Evolutionary conservation across 2,797 vertebrate species (phyloP), one percentile per base, ranked within the genome.

Genomic region (Oreochromis grahami): DNA sequence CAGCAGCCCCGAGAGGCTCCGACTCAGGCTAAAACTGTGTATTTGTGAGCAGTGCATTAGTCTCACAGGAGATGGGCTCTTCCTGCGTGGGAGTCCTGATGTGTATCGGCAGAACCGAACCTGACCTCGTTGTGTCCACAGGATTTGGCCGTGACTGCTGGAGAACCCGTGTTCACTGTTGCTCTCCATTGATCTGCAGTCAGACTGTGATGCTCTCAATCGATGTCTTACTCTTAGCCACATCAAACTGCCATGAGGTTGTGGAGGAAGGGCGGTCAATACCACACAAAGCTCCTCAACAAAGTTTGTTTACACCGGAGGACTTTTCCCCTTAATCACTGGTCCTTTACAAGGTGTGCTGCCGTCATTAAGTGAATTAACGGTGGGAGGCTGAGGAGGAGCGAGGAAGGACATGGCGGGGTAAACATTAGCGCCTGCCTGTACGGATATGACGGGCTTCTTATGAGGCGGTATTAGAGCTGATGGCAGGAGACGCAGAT

Each of bases 401-500:
- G 77, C n/a, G 48, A 60, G 13, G 79, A 34, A 74, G 78, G 87
- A 82, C 51, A 10, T 2, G 82, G 85, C 74, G 65, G 84, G 85
- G 82, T 86, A 87, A 92, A 92, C 92, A 92, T 86, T 82, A 84
- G 84, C 81, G 53, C 87, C 91, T 92, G 91, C 84, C 91, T 53
- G 68, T 12, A 63, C 17, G 14, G 86, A 87, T 85, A 91, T 56
- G 63, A 90, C 81, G 48, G 6, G 79, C 77, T 83, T 85, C 87
- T 92, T 83, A 92, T 83, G 87, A 91, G 83, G 86, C 36, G 78
- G 84, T 86, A 91, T 93, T 89, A 92, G 89, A 82, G 91, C 84
- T 89, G 91, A 93, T 92, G 89, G 86, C 36, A 26, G 84, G 70
- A 87, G 88, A 88, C 90, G 78, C 93, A 96, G 94, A 95, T 95